Evolutionary conservation across 2,113 vertebrate genomes (phyloP), one percentile per base, ranked within the genome.

Genomic region (Lasiurus cinereus): DNA sequence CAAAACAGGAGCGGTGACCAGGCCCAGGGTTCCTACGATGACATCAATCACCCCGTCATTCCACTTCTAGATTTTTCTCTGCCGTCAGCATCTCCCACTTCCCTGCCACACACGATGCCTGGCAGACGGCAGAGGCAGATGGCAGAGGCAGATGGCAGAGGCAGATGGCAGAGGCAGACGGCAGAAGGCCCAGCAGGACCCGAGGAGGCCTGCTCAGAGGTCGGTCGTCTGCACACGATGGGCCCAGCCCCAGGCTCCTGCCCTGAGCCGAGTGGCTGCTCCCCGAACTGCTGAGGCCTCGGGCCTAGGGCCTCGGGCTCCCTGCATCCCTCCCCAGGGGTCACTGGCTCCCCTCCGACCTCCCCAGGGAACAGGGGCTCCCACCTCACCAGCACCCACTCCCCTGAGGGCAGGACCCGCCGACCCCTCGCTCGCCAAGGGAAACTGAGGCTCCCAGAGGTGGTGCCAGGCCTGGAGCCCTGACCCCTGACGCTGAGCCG

Each of bases 281-380:
- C 33, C 70, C 64, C 2, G 2, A 70, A 16, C 14, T 0, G 21
- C 76, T 36, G 36, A 33, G 69, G 19, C 6, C 1, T 10, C 27
- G 13, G 3, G 16, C 6, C 1, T 10, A 21, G 13, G 3, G 16
- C 6, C 1, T 10, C 21, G 13, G 3, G 16, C 8, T 36, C 76
- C 77, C 64, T 5, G 11, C 15, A 1, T 16, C 27, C 77, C 62
- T 66, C 31, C 18, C 52, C 27, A 10, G 59, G 3, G n/a, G 19
- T 13, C n/a, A 9, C 24, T 14, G 46, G 36, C 21, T n/a, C 15
- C 39, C 27, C 39, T 33, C 29, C 18, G 3, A 3, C 24, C 56
- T 39, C 48, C 56, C 13, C 31, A n/a, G 67, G 27, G 29, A 69
- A 19, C 19, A 88, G 19, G 16, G 31, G 29, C 50, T 73, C 72